Evolutionary conservation across 2,888 invertebrate genomes (phyloP).

Genomic region (Tetanocera ferruginea): DNA sequence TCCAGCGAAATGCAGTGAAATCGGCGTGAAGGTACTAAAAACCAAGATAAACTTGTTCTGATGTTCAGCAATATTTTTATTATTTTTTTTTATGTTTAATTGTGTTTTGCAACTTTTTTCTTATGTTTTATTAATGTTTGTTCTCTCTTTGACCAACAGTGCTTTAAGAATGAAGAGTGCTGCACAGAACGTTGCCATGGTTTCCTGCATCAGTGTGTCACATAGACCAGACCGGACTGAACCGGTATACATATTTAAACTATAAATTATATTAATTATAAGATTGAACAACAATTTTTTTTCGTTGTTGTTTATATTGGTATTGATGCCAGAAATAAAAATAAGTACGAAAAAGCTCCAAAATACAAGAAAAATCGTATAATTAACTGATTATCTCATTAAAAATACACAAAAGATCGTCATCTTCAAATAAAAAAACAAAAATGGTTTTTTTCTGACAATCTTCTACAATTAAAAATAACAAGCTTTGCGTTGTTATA

Average conservation of each 20-base stretch:
- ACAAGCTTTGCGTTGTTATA: too few relatives aligned
- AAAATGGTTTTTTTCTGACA: too few relatives aligned
- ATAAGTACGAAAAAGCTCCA: too few relatives aligned
- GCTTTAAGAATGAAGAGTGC: constrained; percentile 59
- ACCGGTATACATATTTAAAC: background rate
- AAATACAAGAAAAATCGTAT: too few relatives aligned
- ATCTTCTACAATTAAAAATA: too few relatives aligned
- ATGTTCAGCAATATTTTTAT: background rate
- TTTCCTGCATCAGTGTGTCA: constrained; percentile 66
- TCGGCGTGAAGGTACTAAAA: constrained; percentile 53
- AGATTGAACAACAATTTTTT: background rate
- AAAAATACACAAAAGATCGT: too few relatives aligned
- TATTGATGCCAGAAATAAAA: too few relatives aligned
- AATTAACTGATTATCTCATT: too few relatives aligned
- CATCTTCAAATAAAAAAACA: too few relatives aligned
- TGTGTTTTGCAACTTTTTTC: background rate
- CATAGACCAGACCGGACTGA: constrained; percentile 47
- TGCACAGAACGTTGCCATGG: constrained; percentile 63
- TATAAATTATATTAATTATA: background rate
- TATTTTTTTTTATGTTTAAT: background rate
- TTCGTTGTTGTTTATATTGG: too few relatives aligned
- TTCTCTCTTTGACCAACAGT: constrained; percentile 54
- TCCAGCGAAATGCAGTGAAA: constrained; percentile 46
- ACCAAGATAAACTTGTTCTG: background rate
- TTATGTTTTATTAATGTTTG: constrained; percentile 9